Percentiles rank a stretch among this genome's conserved stretches.
These are phyloP conservation scores for Agrochola litura DNA, from an alignment of 2,888 invertebrate genomes.

Conservation along the genomic window DNA sequence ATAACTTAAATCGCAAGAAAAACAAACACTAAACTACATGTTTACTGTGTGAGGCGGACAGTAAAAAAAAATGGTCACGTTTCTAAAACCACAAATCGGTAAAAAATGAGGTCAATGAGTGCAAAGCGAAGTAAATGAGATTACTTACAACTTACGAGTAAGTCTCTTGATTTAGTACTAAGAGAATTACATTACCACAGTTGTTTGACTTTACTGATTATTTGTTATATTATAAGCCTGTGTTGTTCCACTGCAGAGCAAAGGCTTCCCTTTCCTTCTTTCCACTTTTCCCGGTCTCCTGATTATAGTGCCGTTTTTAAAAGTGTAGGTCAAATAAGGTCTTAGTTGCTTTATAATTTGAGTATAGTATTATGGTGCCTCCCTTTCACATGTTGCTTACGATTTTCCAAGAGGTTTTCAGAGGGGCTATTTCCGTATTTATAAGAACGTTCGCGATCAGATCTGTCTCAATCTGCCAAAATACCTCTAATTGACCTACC, in stretches of 20 bases:
- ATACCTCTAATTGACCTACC: too few relatives aligned
- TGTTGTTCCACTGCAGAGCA: too few relatives aligned
- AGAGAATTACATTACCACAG: not conserved
- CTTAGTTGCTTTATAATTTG: too few relatives aligned
- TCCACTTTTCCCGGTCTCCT: not conserved
- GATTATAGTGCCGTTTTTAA: not conserved
- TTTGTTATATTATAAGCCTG: too few relatives aligned
- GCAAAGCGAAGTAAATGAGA: conserved; percentile 45
- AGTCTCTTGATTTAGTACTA: conserved; percentile 6
- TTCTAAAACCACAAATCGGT: conserved; percentile 61
- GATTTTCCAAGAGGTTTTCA: too few relatives aligned
- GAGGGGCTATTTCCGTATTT: too few relatives aligned
- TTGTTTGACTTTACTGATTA: not conserved
- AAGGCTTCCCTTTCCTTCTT: too few relatives aligned
- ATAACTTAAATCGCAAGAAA: not conserved
- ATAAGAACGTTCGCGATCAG: too few relatives aligned
- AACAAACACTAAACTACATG: conserved; percentile 41
- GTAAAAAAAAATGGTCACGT: conserved; percentile 53
- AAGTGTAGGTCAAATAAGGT: too few relatives aligned
- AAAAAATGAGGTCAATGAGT: conserved; percentile 59
- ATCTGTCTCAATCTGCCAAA: too few relatives aligned
- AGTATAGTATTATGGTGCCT: not conserved
- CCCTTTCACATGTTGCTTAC: not conserved
- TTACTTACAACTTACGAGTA: conserved; percentile 32
- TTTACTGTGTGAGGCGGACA: conserved; percentile 58